Evolutionary conservation across 1,140 invertebrate genomes (phyloP).

Genomic region (Drosophila kohkoa): DNA sequence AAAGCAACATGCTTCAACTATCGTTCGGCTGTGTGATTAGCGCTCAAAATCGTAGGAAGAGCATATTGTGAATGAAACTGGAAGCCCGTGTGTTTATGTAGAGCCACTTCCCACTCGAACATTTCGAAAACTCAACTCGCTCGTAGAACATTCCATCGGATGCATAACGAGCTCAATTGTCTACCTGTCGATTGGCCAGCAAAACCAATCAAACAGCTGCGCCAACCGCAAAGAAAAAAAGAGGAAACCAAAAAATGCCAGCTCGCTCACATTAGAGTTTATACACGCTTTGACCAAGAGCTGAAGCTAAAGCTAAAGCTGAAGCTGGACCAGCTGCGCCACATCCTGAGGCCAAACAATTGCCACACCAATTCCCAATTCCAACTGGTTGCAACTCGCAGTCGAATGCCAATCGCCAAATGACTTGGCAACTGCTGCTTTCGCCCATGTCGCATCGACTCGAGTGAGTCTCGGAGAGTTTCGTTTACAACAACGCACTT

Average conservation of each 20-base stretch:
- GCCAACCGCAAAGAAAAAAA: constrained; percentile 1
- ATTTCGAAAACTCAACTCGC: not conserved
- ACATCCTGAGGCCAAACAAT: constrained; percentile 38
- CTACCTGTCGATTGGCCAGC: constrained; percentile 43
- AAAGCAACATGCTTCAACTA: constrained; percentile 7
- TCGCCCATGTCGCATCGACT: constrained; percentile 21
- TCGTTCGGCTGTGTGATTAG: constrained; percentile 10
- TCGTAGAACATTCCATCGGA: constrained; percentile 12
- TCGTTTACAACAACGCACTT: constrained; percentile 52
- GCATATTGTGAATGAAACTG: constrained; percentile 20
- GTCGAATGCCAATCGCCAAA: constrained; percentile 1
- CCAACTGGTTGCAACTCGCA: constrained; percentile 17
- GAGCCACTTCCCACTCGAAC: constrained; percentile 7
- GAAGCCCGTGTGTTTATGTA: not conserved
- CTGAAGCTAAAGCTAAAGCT: not conserved
- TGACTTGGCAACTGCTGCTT: constrained; percentile 27
- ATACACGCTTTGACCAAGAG: not conserved
- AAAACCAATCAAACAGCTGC: constrained; percentile 52
- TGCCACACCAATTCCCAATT: constrained; percentile 6
- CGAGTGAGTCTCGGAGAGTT: constrained; percentile 2
- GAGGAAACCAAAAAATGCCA: constrained; percentile 5
- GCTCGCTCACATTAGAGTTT: constrained; percentile 13
- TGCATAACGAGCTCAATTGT: constrained; percentile 49
- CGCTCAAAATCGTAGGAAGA: constrained; percentile 31
- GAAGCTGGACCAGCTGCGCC: constrained; percentile 24